Evolutionary conservation across 2,797 vertebrate genomes (phyloP).

Genomic region (Poeciliopsis paucimaculata): DNA sequence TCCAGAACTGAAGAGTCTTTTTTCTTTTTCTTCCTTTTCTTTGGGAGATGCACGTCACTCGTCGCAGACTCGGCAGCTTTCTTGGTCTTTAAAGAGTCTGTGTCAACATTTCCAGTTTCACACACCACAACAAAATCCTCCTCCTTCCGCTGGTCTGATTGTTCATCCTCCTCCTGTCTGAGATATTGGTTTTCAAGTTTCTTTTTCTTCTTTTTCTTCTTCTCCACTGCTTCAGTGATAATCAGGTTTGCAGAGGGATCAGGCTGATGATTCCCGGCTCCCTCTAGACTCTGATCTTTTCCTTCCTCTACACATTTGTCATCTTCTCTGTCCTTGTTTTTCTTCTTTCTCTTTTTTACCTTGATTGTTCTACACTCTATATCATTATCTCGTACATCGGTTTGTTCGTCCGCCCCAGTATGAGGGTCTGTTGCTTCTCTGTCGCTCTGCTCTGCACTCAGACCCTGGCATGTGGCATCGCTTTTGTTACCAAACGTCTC

Average conservation of each 20-base stretch:
- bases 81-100: neutral
- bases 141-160: neutral
- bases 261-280: neutral
- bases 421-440: neutral
- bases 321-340: constrained; percentile 6
- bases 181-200: neutral
- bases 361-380: neutral
- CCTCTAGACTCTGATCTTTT: neutral
- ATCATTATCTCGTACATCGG: neutral
- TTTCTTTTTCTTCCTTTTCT: constrained; percentile 35
- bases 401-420: neutral
- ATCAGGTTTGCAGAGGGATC: neutral
- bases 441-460: neutral
- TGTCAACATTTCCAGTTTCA: neutral
- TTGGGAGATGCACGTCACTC: neutral
- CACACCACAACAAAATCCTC: neutral
- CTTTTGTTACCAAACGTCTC: neutral
- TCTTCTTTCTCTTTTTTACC: neutral
- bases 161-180: neutral
- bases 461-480: neutral
- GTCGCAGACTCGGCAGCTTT: neutral
- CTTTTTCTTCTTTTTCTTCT: constrained; percentile 28
- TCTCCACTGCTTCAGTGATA: neutral
- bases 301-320: constrained; percentile 3
- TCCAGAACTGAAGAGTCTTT: constrained; percentile 8